These are phyloP conservation scores for Oryctolagus cuniculus DNA, from an alignment of 2,113 vertebrate species.

Conservation along the genomic window mOryCun1.1 NC_091433.1:40697001-40697500, in stretches of 20 bases:
- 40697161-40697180: neutral
- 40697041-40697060: constrained; percentile 87
- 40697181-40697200: neutral
- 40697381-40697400: constrained; percentile 96
- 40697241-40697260: constrained; percentile 91
- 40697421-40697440: constrained; percentile 92
- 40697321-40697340: constrained; percentile 92
- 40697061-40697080: constrained; percentile 85
- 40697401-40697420: constrained; percentile 96
- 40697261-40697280: constrained; percentile 90
- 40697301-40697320: constrained; percentile 90
- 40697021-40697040: constrained; percentile 86
- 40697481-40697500: constrained; percentile 81
- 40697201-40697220: neutral
- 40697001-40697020: constrained; percentile 76
- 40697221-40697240: constrained; percentile 85
- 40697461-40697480: constrained; percentile 95
- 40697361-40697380: constrained; percentile 94
- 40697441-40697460: constrained; percentile 97
- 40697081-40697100: constrained; percentile 75
- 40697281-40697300: constrained; percentile 89
- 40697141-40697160: neutral
- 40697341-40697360: constrained; percentile 89
- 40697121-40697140: neutral
- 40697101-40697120: neutral